A percentile compares a stretch with the other conserved stretches of the same genome.
Conservation (phyloP, 2,113 vertebrate genomes). For the Orientallactaga bullata region DNA sequence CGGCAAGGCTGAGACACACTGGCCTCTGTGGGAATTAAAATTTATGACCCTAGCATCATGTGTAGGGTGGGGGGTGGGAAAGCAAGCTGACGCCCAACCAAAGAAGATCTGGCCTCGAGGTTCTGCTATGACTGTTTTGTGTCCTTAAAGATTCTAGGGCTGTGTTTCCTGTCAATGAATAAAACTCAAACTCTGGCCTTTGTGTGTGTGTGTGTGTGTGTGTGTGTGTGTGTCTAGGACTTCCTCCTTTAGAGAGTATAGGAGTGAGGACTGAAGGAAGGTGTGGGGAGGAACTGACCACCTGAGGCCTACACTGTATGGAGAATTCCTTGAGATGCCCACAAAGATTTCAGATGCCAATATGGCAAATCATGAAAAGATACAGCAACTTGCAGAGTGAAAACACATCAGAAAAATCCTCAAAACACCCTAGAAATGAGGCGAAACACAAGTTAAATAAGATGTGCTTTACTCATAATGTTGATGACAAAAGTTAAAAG, state of each 20-base stretch:
- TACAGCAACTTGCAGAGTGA: slow-evolving; percentile 3
- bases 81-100: not conserved
- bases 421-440: slow-evolving; percentile 49
- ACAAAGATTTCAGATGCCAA: slow-evolving; percentile 51
- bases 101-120: not conserved
- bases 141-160: not conserved
- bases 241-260: not conserved
- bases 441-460: not conserved
- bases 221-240: not conserved
- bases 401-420: slow-evolving; percentile 43
- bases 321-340: slow-evolving; percentile 53
- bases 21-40: not conserved
- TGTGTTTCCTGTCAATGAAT: slow-evolving; percentile 7
- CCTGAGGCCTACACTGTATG: not conserved
- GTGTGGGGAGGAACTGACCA: too few relatives aligned
- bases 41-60: not conserved
- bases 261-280: too few relatives aligned
- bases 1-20: not conserved
- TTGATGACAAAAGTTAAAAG: slow-evolving; percentile 28
- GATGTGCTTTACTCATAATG: not conserved
- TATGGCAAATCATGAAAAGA: slow-evolving; percentile 57
- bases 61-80: too few relatives aligned
- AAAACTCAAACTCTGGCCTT: not conserved
- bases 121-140: not conserved
- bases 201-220: too few relatives aligned